A percentile compares a stretch with the other conserved stretches of the same genome.
Evolutionary conservation across 2,888 invertebrate genomes (phyloP).

Genomic region (Zele albiditarsus): DNA sequence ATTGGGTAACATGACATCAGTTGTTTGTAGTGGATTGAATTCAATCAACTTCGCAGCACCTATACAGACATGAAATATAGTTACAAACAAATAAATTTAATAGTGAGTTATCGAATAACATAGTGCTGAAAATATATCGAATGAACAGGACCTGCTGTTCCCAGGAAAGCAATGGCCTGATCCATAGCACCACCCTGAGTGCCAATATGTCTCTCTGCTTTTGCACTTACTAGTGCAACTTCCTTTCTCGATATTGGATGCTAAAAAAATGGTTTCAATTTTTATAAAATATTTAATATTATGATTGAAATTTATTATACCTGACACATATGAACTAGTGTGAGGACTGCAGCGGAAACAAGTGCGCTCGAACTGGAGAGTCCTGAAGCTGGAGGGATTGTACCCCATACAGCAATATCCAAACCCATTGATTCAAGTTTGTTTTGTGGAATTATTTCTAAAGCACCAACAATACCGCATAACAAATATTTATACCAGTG

Average conservation of each 20-base stretch:
- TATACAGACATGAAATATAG: constrained; percentile 57
- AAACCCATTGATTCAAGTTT: constrained; percentile 67
- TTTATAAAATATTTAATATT: neutral
- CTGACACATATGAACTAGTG: constrained; percentile 80
- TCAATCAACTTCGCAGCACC: constrained; percentile 93
- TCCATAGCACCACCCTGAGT: constrained; percentile 99
- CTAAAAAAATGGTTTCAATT: constrained; percentile 41
- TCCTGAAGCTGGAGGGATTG: constrained; percentile 94
- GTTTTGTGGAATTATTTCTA: constrained; percentile 77
- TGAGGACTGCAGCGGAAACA: constrained; percentile 93
- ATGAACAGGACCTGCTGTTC: constrained; percentile 77
- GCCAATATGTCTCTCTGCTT: constrained; percentile 94
- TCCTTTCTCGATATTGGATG: constrained; percentile 74
- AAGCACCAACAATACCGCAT: constrained; percentile 92
- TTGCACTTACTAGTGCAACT: constrained; percentile 91
- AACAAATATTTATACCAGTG: constrained; percentile 96
- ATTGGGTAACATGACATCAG: constrained; percentile 85
- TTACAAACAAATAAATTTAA: constrained; percentile 39
- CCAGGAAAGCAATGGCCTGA: constrained; percentile 97
- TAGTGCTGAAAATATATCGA: no score
- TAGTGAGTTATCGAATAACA: no score
- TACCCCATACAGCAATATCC: constrained; percentile 84
- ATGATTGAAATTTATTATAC: constrained; percentile 63
- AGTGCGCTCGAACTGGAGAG: constrained; percentile 98
- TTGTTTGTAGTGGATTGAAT: constrained; percentile 89